Conservation (phyloP, 37 sponge, comb jelly and placozoan genomes). For the Spongia lamella region DNA sequence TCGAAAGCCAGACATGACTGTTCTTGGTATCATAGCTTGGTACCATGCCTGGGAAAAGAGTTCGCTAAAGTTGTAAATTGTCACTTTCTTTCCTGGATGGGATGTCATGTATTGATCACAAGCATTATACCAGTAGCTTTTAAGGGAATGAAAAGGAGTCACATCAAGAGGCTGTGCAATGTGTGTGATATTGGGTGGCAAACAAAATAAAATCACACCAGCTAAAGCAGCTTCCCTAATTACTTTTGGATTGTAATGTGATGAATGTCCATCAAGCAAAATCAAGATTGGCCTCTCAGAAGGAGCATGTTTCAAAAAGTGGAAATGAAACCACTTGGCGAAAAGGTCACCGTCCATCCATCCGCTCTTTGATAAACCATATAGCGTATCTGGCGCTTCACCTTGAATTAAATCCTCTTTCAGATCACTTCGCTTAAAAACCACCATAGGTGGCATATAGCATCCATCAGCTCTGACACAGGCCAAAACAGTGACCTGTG, state of each 20-base stretch:
- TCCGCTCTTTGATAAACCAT: constrained; percentile 39
- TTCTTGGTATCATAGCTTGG: constrained; percentile 19
- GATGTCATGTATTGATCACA: constrained; percentile 29
- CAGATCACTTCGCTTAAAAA: constrained; percentile 16
- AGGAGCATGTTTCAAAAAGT: constrained; percentile 35
- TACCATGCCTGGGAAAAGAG: constrained; percentile 22
- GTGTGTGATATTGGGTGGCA: constrained; percentile 40
- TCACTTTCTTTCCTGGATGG: constrained; percentile 38
- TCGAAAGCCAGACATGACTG: constrained; percentile 19
- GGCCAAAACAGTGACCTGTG: constrained; percentile 50
- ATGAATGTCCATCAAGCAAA: constrained; percentile 47
- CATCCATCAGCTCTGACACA: constrained; percentile 53
- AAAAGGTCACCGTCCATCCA: constrained; percentile 38
- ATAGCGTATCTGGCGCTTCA: constrained; percentile 45
- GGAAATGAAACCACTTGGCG: constrained; percentile 24
- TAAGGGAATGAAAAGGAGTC: constrained; percentile 26
- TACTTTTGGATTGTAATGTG: constrained; percentile 29
- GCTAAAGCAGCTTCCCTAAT: constrained; percentile 18
- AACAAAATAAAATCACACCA: constrained; percentile 42
- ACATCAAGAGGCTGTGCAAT: constrained; percentile 43
- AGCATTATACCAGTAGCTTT: constrained; percentile 25
- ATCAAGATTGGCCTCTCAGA: constrained; percentile 26
- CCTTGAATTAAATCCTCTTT: background rate
- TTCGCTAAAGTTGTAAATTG: background rate
- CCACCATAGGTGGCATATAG: constrained; percentile 47